Evolutionary conservation across 92 coral and sea anemone genomes (phyloP), one percentile per base, ranked within the genome.

Genomic region (Isaurus tuberculatus): DNA sequence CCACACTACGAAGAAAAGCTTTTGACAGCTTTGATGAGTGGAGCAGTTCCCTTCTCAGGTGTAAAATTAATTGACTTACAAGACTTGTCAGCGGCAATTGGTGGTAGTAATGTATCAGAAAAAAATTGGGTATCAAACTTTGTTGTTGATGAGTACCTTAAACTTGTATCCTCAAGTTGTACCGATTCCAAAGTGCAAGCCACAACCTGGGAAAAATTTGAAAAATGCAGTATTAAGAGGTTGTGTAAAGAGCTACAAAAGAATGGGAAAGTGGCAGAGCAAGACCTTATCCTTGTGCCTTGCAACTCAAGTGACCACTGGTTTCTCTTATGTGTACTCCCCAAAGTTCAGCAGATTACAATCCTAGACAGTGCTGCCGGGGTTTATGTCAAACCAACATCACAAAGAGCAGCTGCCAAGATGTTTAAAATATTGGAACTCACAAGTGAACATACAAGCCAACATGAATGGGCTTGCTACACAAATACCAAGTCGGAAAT

Each of bases 191-290:
- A 80, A 29, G 87, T 65, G 32, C 68, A 32, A n/a, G 77, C 57
- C 20, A 26, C 85, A 4, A 58, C 29, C 15, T 89, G 90, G 90
- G 89, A 86, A 66, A 37, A 46, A 63, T 89, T 89, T 85, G 92
- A 89, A 67, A 80, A 69, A 17, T 5, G 66, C 16, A 17, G 70
- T 60, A 64, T 40, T 23, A 81, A 70, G 63, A 63, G 48, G 73
- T 63, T 86, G 79, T 60, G 72, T 63, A 27, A 16, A 26, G 82
- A 73, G 43, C 79, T 73, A 65, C 57, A 40, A 81, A 49, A 83
- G 72, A 57, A 51, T 73, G 79, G 73, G 34, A 36, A 20, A 36
- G 79, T 89, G 48, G 87, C 27, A 3, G 55, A 81, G 49, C 70
- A 75, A 22, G 86, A 86, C 72, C 80, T 80, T 22, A 80, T 85